These are phyloP conservation scores for Micropterix aruncella DNA, from an alignment of 2,888 invertebrate genomes.

Conservation along the genomic window DNA sequence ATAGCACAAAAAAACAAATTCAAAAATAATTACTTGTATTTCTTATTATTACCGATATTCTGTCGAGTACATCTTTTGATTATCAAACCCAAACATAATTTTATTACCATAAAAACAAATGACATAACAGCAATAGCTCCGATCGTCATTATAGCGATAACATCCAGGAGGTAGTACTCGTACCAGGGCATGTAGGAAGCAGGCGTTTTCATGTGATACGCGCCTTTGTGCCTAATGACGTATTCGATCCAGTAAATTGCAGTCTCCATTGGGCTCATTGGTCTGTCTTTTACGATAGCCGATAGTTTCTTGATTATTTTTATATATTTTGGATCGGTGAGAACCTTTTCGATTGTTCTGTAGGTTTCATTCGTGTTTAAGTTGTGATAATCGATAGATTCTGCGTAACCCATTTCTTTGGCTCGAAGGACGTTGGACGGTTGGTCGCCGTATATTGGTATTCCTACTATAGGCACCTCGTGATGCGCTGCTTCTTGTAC, in stretches of 20 bases:
- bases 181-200: slow-evolving; percentile 17
- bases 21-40: too few relatives aligned
- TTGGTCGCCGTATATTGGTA: slow-evolving; percentile 16
- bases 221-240: slow-evolving; percentile 38
- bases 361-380: slow-evolving; percentile 15
- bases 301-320: slow-evolving; percentile 28
- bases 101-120: too few relatives aligned
- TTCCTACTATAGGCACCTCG: slow-evolving; percentile 21
- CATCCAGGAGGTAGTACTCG: slow-evolving; percentile 16
- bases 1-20: too few relatives aligned
- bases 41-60: too few relatives aligned
- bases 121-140: too few relatives aligned
- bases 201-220: slow-evolving; percentile 20
- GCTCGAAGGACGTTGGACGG: slow-evolving; percentile 15
- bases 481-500: slow-evolving; percentile 29
- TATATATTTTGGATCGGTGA: slow-evolving; percentile 12
- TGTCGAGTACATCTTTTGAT: too few relatives aligned
- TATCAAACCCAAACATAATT: too few relatives aligned
- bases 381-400: slow-evolving; percentile 14
- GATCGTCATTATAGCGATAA: slow-evolving; percentile 21
- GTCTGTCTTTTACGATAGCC: slow-evolving; percentile 35
- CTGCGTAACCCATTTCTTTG: slow-evolving; percentile 14
- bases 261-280: slow-evolving; percentile 29
- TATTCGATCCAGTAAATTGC: slow-evolving; percentile 43
- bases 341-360: slow-evolving; percentile 13